These are phyloP conservation scores for Tetramorium alpestre DNA, from an alignment of 1,140 invertebrate species.

Conservation along the genomic window DNA sequence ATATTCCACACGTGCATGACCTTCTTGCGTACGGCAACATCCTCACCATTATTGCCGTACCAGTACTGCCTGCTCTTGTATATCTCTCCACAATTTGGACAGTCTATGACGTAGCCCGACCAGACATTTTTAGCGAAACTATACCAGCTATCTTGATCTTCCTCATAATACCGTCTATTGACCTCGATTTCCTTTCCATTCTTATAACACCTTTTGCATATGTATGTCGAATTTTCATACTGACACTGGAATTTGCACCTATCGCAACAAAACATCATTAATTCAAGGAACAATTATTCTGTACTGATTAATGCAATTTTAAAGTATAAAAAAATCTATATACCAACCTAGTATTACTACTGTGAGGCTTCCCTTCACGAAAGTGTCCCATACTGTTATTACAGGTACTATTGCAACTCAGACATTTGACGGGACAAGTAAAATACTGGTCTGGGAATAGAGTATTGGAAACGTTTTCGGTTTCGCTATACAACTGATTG, in stretches of 20 bases:
- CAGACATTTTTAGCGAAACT: slow-evolving; percentile 92
- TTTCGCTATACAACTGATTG: slow-evolving; percentile 91
- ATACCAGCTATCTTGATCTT: slow-evolving; percentile 90
- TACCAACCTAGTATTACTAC: slow-evolving; percentile 84
- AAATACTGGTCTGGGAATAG: slow-evolving; percentile 94
- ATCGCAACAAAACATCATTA: slow-evolving; percentile 8
- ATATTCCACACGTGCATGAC: slow-evolving; percentile 93
- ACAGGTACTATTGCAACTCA: slow-evolving; percentile 91
- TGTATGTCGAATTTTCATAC: slow-evolving; percentile 91
- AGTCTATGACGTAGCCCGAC: slow-evolving; percentile 94
- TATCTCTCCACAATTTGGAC: slow-evolving; percentile 93
- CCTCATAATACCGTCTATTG: slow-evolving; percentile 87
- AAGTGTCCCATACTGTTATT: slow-evolving; percentile 92
- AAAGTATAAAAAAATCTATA: slow-evolving; percentile 7
- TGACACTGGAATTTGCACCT: slow-evolving; percentile 91
- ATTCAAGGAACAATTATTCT: not conserved
- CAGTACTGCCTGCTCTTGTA: slow-evolving; percentile 93
- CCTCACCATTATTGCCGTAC: slow-evolving; percentile 94
- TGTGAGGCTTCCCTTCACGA: slow-evolving; percentile 89
- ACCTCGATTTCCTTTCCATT: slow-evolving; percentile 89
- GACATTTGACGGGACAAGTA: slow-evolving; percentile 90
- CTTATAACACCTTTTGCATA: slow-evolving; percentile 89
- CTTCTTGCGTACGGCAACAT: slow-evolving; percentile 89
- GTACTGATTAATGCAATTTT: not conserved
- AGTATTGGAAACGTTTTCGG: slow-evolving; percentile 87